phyloP scores from a whole-genome alignment of 2,113 vertebrate species.

The Erythrolamprus reginae region DNA sequence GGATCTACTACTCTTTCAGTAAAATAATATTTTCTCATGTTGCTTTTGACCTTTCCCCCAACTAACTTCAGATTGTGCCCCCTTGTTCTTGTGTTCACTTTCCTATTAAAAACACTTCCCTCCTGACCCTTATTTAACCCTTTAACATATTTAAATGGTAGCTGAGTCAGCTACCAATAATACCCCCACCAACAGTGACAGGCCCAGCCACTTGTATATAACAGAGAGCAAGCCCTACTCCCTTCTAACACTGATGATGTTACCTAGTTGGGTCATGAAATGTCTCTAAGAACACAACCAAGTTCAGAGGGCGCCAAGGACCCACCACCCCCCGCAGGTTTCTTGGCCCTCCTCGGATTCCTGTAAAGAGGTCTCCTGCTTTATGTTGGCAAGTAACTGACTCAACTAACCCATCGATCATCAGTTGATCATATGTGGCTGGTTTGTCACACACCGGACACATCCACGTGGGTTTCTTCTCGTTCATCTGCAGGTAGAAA shows the following conservation, averaged over 20 bases:
- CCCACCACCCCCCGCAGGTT: rapidly evolving
- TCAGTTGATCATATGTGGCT: constrained; percentile 92
- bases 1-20: too few species aligned
- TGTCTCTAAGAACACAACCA: not conserved
- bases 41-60: too few species aligned
- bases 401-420: constrained; percentile 88
- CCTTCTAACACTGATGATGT: not conserved
- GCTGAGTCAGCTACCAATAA: not conserved
- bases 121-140: too few species aligned
- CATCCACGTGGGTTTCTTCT: constrained; percentile 98
- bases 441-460: constrained; percentile 97
- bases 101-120: too few species aligned
- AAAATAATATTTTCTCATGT: too few species aligned
- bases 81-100: too few species aligned
- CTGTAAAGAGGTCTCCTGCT: not conserved
- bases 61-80: too few species aligned
- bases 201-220: too few species aligned
- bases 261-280: not conserved
- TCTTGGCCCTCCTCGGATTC: not conserved
- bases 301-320: not conserved
- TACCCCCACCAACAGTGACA: too few species aligned
- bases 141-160: too few species aligned
- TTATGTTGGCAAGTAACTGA: not conserved
- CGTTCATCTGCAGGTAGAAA: constrained; percentile 99
- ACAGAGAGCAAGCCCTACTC: too few species aligned